Evolutionary conservation across 2,113 vertebrate species (phyloP), one percentile per base, ranked within the genome.

Genomic region (Tragelaphus imberbis): DNA sequence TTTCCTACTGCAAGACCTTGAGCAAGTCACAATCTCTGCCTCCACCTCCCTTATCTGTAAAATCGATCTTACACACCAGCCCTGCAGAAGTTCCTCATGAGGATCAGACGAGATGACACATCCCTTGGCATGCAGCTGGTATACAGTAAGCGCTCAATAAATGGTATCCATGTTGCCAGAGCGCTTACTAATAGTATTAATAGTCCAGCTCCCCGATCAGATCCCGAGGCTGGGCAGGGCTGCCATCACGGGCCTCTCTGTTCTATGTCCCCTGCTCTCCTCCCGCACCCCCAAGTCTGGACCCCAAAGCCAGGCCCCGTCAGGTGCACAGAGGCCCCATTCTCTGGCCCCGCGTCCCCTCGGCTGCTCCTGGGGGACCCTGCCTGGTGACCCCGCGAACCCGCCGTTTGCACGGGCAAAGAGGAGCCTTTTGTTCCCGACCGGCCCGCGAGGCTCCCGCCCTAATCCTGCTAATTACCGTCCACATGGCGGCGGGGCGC

Each of bases 391-490:
- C 98, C 98, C 97, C 40, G 16, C 58, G 98, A 98, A 98, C 98
- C 95, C 51, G 93, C 95, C 88, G 97, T 97, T 98, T 92, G 97
- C 84, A 71, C 95, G 88, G 97, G 95, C 97, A 98, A 98, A 99
- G 98, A 99, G 98, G 94, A 96, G 97, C 98, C 98, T 98, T 99
- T 99, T 99, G 98, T 99, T 98, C 98, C 97, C 71, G 33, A 96
- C 87, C 84, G 98, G 98, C 97, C 98, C 97, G 98, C 98, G 96
- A 97, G 90, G 98, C 98, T 98, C 99, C 98, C 98, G 98, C 98
- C 98, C 98, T 99, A 99, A 99, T 99, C 98, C 98, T 96, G 98
- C 99, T 99, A 99, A 99, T 99, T 99, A 99, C 98, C 98, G 98
- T 99, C 99, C 98, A 97, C 98, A 99, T 97, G 98, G 99, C 98